A percentile compares a stretch with the other conserved stretches of the same genome.
Conservation (phyloP, 1,140 invertebrate species). For the Akabosia matsudoensis region DNA sequence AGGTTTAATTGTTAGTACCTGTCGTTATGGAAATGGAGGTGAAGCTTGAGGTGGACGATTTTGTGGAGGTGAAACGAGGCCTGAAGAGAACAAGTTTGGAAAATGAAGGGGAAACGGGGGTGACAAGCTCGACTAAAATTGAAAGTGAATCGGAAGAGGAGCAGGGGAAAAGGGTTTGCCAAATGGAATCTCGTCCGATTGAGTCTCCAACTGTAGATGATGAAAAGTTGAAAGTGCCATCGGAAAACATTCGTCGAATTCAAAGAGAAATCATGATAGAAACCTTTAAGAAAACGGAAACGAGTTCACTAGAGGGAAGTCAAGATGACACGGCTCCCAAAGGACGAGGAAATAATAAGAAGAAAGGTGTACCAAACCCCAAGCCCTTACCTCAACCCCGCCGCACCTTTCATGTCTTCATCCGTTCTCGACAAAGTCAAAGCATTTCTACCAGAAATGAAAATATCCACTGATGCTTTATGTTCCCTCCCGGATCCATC, state of each 20-base stretch:
- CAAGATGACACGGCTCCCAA: no score
- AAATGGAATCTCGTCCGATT: no score
- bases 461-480: background rate
- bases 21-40: no score
- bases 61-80: no score
- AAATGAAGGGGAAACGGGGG: background rate
- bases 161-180: background rate
- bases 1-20: no score
- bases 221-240: constrained; percentile 18
- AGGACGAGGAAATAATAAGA: no score
- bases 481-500: background rate
- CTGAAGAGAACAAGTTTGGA: no score
- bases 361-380: background rate
- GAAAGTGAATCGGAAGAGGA: background rate
- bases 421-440: background rate
- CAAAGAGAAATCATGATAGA: background rate
- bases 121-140: background rate
- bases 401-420: background rate
- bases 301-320: background rate
- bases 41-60: no score
- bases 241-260: background rate
- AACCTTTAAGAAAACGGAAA: background rate
- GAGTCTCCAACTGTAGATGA: background rate
- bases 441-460: background rate
- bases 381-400: background rate